Evolutionary conservation across 23 tunicate genomes (phyloP).

Genomic region (Halocynthia roretzi): DNA sequence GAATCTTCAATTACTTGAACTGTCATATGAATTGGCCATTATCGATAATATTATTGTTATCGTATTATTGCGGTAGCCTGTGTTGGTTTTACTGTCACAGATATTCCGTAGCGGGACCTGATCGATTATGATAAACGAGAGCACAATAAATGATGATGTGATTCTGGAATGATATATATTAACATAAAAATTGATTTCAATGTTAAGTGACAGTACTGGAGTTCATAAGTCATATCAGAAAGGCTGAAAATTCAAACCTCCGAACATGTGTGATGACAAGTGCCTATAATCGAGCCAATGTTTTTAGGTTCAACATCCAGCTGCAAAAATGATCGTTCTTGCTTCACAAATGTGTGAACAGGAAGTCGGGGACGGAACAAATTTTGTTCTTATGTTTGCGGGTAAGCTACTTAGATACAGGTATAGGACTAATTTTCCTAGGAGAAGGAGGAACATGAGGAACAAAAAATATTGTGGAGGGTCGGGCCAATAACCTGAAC

Average conservation of each 20-base stretch:
- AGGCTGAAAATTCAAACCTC: too few species aligned
- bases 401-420: slow-evolving; percentile 26
- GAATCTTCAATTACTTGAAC: too few species aligned
- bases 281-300: too few species aligned
- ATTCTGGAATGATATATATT: too few species aligned
- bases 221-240: too few species aligned
- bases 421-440: too few species aligned
- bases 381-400: slow-evolving; percentile 84
- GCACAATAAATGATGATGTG: too few species aligned
- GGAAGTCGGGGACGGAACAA: slow-evolving; percentile 99
- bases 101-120: neutral
- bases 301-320: slow-evolving; percentile 89
- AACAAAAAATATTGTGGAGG: too few species aligned
- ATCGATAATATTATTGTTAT: neutral
- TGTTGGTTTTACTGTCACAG: neutral
- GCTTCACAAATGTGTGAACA: slow-evolving; percentile 99
- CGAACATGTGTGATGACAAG: neutral
- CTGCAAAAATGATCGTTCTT: slow-evolving; percentile 98
- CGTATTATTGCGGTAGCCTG: neutral
- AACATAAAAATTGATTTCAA: too few species aligned
- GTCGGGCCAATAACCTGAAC: too few species aligned
- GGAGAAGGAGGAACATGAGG: too few species aligned
- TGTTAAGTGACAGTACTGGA: too few species aligned
- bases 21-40: neutral
- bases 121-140: neutral